These are phyloP conservation scores for Rhinella marina DNA, from an alignment of 2,797 vertebrate species.

Conservation along the genomic window DNA sequence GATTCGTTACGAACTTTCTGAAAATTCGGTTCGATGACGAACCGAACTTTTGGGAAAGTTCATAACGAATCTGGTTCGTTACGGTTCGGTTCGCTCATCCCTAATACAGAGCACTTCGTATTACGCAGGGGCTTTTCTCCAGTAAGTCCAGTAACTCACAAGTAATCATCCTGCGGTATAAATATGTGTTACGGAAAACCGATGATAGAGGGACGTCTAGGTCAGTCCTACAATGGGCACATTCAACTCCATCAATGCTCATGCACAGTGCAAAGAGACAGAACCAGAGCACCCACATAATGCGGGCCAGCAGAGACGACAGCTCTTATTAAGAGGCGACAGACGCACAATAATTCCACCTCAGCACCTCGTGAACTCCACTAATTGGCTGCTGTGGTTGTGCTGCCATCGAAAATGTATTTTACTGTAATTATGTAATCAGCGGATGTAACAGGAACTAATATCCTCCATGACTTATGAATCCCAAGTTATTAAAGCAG, in stretches of 20 bases:
- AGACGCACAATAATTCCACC: conserved; percentile 61
- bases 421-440: conserved; percentile 66
- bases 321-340: conserved; percentile 59
- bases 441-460: conserved; percentile 64
- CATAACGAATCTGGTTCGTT: too few species aligned
- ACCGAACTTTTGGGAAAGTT: too few species aligned
- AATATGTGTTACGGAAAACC: not conserved
- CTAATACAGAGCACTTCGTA: not conserved
- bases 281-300: not conserved
- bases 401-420: conserved; percentile 63
- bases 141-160: not conserved
- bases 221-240: not conserved
- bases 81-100: too few species aligned
- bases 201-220: not conserved
- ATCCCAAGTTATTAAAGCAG: conserved; percentile 61
- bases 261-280: not conserved
- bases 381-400: conserved; percentile 64
- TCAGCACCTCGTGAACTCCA: conserved; percentile 62
- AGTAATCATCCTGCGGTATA: not conserved
- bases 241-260: not conserved
- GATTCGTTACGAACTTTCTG: too few species aligned
- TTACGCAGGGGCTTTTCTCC: not conserved
- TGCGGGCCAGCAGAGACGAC: conserved; percentile 18
- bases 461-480: conserved; percentile 63
- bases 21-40: too few species aligned